Evolutionary conservation across 2,797 vertebrate genomes (phyloP), one percentile per base, ranked within the genome.

Genomic region (Prionace glauca): DNA sequence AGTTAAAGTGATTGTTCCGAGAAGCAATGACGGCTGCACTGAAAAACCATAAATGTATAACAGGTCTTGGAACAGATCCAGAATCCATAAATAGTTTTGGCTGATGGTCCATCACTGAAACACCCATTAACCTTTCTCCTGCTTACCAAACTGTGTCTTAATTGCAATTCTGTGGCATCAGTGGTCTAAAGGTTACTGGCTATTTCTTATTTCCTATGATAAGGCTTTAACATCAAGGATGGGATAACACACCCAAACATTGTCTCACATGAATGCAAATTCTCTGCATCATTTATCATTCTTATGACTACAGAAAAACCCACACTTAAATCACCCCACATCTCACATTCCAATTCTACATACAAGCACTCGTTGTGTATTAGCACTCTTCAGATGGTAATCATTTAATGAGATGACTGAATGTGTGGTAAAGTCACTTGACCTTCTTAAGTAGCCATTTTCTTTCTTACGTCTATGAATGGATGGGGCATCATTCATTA

Each of bases 41-140:
- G 29, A 71, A 95, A 77, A 77, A 74, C 26, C 36, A 77, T 95
- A 71, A 94, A 71, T 45, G 91, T 94, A 71, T 41, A 95, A 56
- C 93, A 95, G 71, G 32, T 12, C 4, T 65, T 72, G 93, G 93
- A n/a, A 74, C 41, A 56, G 45, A 69, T 95, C 93, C 71, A 95
- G 71, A 56, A 74, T 56, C 69, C 41, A 65, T 72, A 95, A 95
- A 95, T 74, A 41, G 45, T 95, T 94, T 50, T 95, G 93, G 93
- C 93, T 74, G 93, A 95, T 95, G 93, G 9, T 45, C 93, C 71
- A 56, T 74, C 69, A 32, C 71, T 95, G 45, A 95, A 56, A 77
- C 41, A 8, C 56, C 26, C 50, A 95, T 95, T 77, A 95, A 77
- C 26, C 93, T 74, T 74, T 95, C 71, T n/a, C 71, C 26, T 77